Evolutionary conservation across 2,888 invertebrate species (phyloP).

Genomic region (Andrena chrysosceles): DNA sequence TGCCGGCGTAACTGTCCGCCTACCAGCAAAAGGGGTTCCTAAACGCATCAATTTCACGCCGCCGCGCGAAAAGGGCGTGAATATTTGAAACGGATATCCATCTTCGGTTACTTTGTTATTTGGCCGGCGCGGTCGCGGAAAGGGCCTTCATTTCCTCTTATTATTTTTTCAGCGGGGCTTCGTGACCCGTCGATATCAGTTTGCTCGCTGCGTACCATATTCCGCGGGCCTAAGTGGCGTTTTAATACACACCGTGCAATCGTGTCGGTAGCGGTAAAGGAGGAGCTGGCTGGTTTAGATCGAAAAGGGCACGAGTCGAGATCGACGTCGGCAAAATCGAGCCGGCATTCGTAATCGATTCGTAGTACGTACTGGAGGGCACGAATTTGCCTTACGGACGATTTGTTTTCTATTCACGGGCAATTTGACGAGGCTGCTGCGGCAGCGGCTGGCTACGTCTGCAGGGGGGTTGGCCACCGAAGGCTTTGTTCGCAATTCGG

Average conservation of each 20-base stretch:
- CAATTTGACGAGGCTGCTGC: conserved; percentile 77
- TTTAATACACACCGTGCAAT: too few relatives aligned
- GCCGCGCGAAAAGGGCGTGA: conserved; percentile 84
- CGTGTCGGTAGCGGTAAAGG: not conserved
- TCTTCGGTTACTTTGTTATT: conserved; percentile 82
- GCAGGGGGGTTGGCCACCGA: conserved; percentile 5
- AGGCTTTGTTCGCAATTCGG: conserved; percentile 82
- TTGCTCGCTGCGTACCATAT: not conserved
- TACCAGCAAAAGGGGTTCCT: conserved; percentile 82
- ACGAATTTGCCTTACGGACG: conserved; percentile 79
- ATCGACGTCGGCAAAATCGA: conserved; percentile 44
- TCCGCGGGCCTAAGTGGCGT: too few relatives aligned
- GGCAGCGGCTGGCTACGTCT: conserved; percentile 36
- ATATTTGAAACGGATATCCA: conserved; percentile 85
- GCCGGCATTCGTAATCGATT: conserved; percentile 65
- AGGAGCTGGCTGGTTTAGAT: not conserved
- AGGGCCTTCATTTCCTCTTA: conserved; percentile 51
- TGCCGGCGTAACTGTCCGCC: conserved; percentile 84
- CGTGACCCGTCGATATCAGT: conserved; percentile 29
- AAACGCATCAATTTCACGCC: conserved; percentile 84
- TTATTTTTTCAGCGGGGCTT: conserved; percentile 30
- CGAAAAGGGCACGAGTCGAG: not conserved
- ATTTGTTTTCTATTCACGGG: conserved; percentile 81
- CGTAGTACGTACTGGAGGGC: conserved; percentile 37
- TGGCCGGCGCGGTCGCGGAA: conserved; percentile 71